Percentiles rank a stretch among this genome's conserved stretches.
Conservation (phyloP, 2,888 invertebrate genomes). For the Odiellus spinosus region DNA sequence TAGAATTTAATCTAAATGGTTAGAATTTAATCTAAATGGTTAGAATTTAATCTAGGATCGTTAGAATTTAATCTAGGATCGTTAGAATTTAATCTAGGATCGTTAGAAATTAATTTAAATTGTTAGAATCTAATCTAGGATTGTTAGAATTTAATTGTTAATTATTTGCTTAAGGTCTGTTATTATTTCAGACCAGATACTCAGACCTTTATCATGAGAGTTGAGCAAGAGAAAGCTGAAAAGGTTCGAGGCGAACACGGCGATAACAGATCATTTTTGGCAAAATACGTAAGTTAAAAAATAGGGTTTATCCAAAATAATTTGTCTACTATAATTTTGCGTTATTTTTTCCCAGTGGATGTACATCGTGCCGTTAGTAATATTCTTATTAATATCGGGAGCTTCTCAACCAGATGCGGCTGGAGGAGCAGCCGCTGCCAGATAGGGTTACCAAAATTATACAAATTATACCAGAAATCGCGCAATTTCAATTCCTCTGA, state of each 20-base stretch:
- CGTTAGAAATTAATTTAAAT: neutral
- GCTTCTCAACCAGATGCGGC: slow-evolving; percentile 53
- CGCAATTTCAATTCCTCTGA: no score
- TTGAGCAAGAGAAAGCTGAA: slow-evolving; percentile 71
- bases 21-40: no score
- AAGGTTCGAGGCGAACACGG: slow-evolving; percentile 49
- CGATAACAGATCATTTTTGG: slow-evolving; percentile 87
- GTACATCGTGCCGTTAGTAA: slow-evolving; percentile 87
- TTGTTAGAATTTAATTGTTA: neutral
- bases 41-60: neutral
- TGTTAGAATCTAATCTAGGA: no score
- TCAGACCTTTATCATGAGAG: slow-evolving; percentile 80
- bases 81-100: no score
- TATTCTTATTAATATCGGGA: slow-evolving; percentile 76
- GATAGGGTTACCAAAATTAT: neutral
- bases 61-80: no score
- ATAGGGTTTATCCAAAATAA: neutral
- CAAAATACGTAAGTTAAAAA: slow-evolving; percentile 75
- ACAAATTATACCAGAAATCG: no score
- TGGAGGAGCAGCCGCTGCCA: slow-evolving; percentile 4
- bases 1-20: neutral
- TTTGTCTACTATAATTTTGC: neutral
- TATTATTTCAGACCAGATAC: slow-evolving; percentile 76
- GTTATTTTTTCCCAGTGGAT: slow-evolving; percentile 69
- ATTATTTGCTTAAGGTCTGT: neutral